Base-by-base conservation (phyloP, 2,113 vertebrate species). In the Apus apus region DNA sequence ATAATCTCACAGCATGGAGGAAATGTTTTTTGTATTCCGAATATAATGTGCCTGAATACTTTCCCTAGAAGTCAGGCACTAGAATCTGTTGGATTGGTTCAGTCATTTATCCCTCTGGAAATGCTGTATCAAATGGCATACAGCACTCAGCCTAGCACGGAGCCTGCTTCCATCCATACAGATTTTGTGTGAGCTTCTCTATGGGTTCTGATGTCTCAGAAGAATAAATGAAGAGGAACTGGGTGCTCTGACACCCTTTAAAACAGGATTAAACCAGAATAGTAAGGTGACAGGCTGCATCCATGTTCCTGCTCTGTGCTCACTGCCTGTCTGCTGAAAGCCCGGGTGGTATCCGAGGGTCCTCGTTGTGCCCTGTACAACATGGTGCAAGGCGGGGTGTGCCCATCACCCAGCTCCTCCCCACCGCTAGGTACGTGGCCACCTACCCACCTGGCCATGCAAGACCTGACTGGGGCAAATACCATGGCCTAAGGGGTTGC, bases 21-120 rank as follows among this genome's bases (percentile, higher is more conserved):
- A 96, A 91, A 84, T 48, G 6, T 23, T 90, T 97, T 97, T 91
- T 43, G 18, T 89, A 70, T 95, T 93, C 73, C 4, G 15, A 86
- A 53, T 85, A 73, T 36, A 62, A 89, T 40, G 43, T 91, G 73
- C 91, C 90, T 74, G 89, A 93, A 51, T 85, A 79, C 95, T 95
- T 93, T 85, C 77, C 19, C 27, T 81, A 14, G 38, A 83, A 92
- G 61, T 89, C 71, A 70, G 54, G 54, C 53, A 68, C 43, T 34
- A 75, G 94, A 78, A 92, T 66, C 60, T 6, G 5, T 85, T 2
- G 2, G 20, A 51, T 73, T 73, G 29, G 34, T 88, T 94, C 56
- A 66, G 48, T 96, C 89, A 48, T 81, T 79, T 89, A 29, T 94
- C 90, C 66, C 67, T 76, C 38, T 85, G 38, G 61, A 92, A 97